Base-by-base conservation (phyloP, 2,113 vertebrate species). In the Gallinago undulata region DNA sequence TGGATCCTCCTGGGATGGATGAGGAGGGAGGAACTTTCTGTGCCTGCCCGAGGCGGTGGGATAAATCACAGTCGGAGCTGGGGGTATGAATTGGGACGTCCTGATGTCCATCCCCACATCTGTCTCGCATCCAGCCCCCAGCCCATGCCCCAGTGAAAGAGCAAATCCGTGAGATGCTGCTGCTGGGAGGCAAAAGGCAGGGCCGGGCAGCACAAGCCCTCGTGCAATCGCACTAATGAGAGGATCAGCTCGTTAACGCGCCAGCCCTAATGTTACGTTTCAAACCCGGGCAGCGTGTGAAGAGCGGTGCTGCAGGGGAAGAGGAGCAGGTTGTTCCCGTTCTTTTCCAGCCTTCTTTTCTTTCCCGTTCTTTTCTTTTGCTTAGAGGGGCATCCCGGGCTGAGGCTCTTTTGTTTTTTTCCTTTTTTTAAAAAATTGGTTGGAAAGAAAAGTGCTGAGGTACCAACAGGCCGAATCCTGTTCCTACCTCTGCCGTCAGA, bases 281-380 rank as follows among this genome's bases (percentile, higher is more conserved):
- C 45, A 28, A 13, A 37, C 4, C 48, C 43, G 1, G 1, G 1
- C 39, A 5, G 24, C 0, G 0, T 18, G 3, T 1, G 17, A 9
- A 4, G 30, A 25, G 73, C 63, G 2, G 35, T 2, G 33, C 47
- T 10, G 75, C 39, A 15, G 48, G 28, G n/a, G 41, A 15, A 33
- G 24, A 15, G 67, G 13, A 24, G 30, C 30, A 7, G 18, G 22
- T 7, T 27, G 43, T 12, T 43, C 68, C 14, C 13, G 0, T 11
- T 7, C 27, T 7, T 56, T 41, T 31, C 59, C 2, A 23, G 13
- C 47, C 35, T 37, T 37, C 35, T 37, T 37, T 37, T 37, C 35
- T 37, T 37, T 37, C 35, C 35, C 35, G 35, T 37, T 37, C 35
- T 37, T 37, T 37, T 37, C 35, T 37, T 37, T 37, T 37, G n/a